A percentile compares a stretch with the other conserved stretches of the same genome.
Evolutionary conservation across 2,797 vertebrate species (phyloP).

Genomic region (Enteromius thamalakanensis): DNA sequence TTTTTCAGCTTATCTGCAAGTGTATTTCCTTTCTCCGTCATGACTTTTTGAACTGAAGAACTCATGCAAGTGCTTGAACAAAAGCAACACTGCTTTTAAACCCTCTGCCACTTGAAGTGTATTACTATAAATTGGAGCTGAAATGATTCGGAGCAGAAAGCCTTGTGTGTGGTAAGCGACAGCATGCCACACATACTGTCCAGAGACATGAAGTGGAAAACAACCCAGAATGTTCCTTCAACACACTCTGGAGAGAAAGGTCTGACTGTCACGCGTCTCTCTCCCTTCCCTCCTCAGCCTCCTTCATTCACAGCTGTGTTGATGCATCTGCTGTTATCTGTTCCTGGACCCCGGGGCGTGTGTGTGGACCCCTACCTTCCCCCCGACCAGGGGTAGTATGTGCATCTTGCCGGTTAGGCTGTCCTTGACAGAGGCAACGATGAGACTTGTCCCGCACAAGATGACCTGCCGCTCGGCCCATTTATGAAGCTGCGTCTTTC

Average conservation of each 20-base stretch:
- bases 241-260: not conserved
- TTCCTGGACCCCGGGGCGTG: constrained; percentile 34
- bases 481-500: constrained; percentile 96
- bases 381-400: constrained; percentile 92
- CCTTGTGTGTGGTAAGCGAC: not conserved
- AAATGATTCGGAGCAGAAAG: not conserved
- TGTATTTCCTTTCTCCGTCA: not conserved
- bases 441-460: constrained; percentile 94
- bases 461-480: constrained; percentile 95
- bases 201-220: not conserved
- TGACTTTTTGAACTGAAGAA: not conserved
- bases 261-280: not conserved
- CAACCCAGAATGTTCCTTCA: not conserved
- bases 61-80: not conserved
- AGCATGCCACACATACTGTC: not conserved
- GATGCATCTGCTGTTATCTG: constrained; percentile 47
- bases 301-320: constrained; percentile 64
- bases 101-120: constrained; percentile 4
- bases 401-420: constrained; percentile 97
- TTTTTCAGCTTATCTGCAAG: not conserved
- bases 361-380: constrained; percentile 82
- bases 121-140: not conserved
- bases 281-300: constrained; percentile 20
- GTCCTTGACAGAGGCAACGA: constrained; percentile 96
- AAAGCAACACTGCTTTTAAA: too few species aligned